phyloP scores from a whole-genome alignment of 2,113 vertebrate genomes.

The Arizona elegans region DNA sequence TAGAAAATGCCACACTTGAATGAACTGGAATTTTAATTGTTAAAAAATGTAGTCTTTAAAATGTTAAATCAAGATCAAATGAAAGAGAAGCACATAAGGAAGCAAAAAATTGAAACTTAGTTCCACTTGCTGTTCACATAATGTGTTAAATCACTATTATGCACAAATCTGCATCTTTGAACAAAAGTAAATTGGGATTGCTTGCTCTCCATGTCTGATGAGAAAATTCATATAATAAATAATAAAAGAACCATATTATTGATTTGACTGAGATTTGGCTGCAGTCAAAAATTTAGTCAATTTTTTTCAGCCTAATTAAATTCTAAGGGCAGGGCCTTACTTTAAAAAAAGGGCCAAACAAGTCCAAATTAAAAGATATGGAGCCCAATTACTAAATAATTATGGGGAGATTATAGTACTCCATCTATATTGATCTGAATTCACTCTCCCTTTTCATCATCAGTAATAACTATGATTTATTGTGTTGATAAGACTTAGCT shows the following conservation, averaged over 20 bases:
- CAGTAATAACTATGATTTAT: neutral
- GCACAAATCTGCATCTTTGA: neutral
- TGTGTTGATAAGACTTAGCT: neutral
- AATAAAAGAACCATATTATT: neutral
- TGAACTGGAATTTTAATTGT: neutral
- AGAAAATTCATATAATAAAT: neutral
- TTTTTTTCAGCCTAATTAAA: neutral
- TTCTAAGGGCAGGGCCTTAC: neutral
- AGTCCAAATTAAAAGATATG: neutral
- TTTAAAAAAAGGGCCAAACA: neutral
- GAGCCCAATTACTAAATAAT: neutral
- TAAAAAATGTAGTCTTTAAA: slow-evolving; percentile 37
- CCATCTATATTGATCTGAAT: neutral
- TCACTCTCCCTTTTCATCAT: neutral
- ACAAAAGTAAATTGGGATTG: slow-evolving; percentile 10
- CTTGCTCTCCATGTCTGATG: neutral
- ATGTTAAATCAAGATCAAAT: slow-evolving; percentile 22
- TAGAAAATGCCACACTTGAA: neutral
- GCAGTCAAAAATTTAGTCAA: neutral
- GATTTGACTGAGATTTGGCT: neutral
- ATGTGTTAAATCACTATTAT: neutral
- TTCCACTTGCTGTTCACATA: slow-evolving; percentile 17
- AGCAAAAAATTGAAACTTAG: neutral
- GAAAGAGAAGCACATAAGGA: neutral
- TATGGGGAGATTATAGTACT: neutral